Evolutionary conservation across 2,888 invertebrate species (phyloP), one percentile per base, ranked within the genome.

Genomic region (Eupithecia subfuscata): DNA sequence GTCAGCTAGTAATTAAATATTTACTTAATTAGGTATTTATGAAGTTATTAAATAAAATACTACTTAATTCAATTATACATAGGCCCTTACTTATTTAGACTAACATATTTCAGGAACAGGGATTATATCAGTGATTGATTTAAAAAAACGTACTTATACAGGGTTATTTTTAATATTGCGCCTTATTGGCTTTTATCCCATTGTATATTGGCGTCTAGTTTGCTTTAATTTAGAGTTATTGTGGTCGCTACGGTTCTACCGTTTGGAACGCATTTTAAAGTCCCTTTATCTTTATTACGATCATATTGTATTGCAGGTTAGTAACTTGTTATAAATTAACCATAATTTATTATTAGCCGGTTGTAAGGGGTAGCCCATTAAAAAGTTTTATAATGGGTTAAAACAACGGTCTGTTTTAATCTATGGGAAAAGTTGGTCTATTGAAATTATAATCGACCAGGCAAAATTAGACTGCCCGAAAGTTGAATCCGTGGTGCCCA

Each of bases 211-310:
- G 48, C 18, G 48, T n/a, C 52, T 3, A 30, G 63, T 63, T 63
- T 30, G 16, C 30, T 14, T 30, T 0, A 30, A 63, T 63, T 25
- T 30, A 30, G 63, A 25, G 30, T 63, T 16, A 30, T 30, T 48
- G 1, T 37, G 1, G 7, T 37, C 18, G 7, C 0, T 22, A 56
- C 22, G 56, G 56, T n/a, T 3, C 11, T 12, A 40, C 14, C 12
- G 25, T 12, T 43, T 16, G 43, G 43, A 68, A 68, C 37, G 40
- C 25, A 40, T 40, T 68, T 22, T 25, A 68, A 40, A 43, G 11
- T 12, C 68, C 43, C 25, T 22, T 68, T 34, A 70, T 70, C 52
- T 70, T 70, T 70, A 70, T 70, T 70, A 45, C n/a, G n/a, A 70
- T 70, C 37, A 30, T 70, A 52, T 69, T 70, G 52, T 70, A 34